These are phyloP conservation scores for Mionectes macconnelli DNA, from an alignment of 2,113 vertebrate species.

Conservation along the genomic window DNA sequence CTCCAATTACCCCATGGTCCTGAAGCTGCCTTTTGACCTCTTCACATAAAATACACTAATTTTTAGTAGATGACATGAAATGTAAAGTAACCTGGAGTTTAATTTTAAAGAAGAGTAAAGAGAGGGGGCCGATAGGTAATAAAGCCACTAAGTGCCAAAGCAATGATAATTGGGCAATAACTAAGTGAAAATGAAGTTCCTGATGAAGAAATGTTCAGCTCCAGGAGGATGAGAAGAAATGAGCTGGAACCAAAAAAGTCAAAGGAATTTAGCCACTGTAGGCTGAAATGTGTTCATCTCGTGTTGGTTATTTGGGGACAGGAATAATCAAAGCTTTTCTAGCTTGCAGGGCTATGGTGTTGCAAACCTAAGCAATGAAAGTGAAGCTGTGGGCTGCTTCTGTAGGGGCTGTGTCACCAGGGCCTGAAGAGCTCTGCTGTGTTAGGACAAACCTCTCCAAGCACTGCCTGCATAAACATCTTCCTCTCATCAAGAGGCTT, in stretches of 20 bases:
- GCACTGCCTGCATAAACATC: not conserved
- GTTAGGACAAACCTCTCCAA: accelerated
- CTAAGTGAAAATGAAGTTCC: not conserved
- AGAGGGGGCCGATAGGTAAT: accelerated
- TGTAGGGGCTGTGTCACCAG: not conserved
- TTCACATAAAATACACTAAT: not conserved
- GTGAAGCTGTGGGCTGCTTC: not conserved
- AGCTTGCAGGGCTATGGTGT: not conserved
- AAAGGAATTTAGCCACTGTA: not conserved
- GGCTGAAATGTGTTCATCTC: not conserved
- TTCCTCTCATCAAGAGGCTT: not conserved
- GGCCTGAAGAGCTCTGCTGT: not conserved
- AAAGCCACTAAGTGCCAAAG: not conserved
- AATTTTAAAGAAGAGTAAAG: not conserved
- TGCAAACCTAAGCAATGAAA: not conserved
- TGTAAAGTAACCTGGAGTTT: not conserved
- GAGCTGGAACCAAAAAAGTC: not conserved
- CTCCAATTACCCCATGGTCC: not conserved
- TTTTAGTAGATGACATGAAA: not conserved
- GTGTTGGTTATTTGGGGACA: not conserved
- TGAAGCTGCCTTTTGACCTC: not conserved
- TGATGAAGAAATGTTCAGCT: not conserved
- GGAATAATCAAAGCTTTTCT: not conserved
- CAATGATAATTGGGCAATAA: not conserved
- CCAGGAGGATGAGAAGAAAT: not conserved